Base-by-base conservation (phyloP, 2,888 invertebrate species). In the Latheticus oryzae region DNA sequence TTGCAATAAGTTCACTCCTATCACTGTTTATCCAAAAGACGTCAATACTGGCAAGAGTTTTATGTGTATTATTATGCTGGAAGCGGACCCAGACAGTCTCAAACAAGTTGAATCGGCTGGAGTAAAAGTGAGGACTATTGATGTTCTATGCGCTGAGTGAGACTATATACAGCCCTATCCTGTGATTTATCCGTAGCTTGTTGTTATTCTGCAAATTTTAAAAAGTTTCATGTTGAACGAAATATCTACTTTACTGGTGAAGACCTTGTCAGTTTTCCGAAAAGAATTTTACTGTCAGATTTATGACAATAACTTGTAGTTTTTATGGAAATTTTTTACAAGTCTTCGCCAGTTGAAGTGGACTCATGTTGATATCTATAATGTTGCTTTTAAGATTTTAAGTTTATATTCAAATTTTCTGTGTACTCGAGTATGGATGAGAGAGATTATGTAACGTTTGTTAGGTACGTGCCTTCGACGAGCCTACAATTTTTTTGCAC, bases 11-110 rank as follows among this genome's bases (percentile, higher is more conserved):
- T 93, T 95, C 73, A 87, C 91, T 47, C 92, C 95, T 1, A 89
- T 93, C 69, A 95, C 93, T 12, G 87, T 95, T 69, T 93, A 93
- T 76, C 95, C 95, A 1, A 84, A 87, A 60, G 93, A 95, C 75
- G 85, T 85, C 60, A 57, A 30, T 9, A 91, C 89, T 21, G 94
- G 94, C 1, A 87, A 87, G 74, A 88, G 89, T 58, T 94, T 95
- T 75, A 90, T 93, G 85, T 95, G 94, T 78, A 89, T 95, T 63
- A 93, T 95, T 60, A 93, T 94, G 90, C 90, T 94, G 11, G 93
- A 93, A 68, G 74, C 87, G 48, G 89, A 89, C 64, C 82, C 83
- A 2, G 84, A 85, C 64, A 81, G 82, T 61, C 80, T 87, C 13
- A 69, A 70, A 45, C 73, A 77, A 61, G 74, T 78, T 8, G 73